Base-by-base conservation (phyloP, 1,140 invertebrate species). In the Scaptomyza hsui region DNA sequence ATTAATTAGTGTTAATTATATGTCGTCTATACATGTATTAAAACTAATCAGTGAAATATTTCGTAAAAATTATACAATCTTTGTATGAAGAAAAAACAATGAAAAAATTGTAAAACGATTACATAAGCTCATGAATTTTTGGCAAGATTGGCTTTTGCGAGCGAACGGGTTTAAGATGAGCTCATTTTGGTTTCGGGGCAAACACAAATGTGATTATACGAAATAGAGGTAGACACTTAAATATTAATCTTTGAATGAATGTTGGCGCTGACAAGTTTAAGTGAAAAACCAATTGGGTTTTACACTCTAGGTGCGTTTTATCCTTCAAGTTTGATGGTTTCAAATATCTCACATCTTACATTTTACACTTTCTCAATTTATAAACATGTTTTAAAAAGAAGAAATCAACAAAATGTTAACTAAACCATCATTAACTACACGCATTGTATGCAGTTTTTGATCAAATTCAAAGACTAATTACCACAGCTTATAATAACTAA, bases 1-100 rank as follows among this genome's bases (percentile, higher is more conserved):
- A 88, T 86, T 88, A 82, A 86, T 88, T 88, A 82, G 78, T 72
- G 68, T 88, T 86, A 86, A 86, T 82, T 86, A 88, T 75, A 75
- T 74, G 61, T 80, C 80, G 69, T 64, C 42, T 42, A 69, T 70
- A 49, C n/a, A n/a, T 55, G 41, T 63, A 60, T 56, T 57, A 49
- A 39, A 48, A 52, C 45, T 42, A 49, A 52, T 37, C 26, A 62
- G 12, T 10, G 37, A 65, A 52, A 44, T 29, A 60, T 72, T 71
- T 71, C 52, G 37, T 65, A 39, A 60, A 73, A 51, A 35, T 61
- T 72, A 71, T 72, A 62, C 41, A 52, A 63, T 35, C 16, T 35
- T 32, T 18, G n/a, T 44, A 29, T 15, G 4, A 44, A 60, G 48
- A 39, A 42, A 32, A 41, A 59, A 57, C n/a, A 72, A 68, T 45